phyloP scores from a whole-genome alignment of 2,113 vertebrate species.

The Dolichallabes microphthalmus region DNA sequence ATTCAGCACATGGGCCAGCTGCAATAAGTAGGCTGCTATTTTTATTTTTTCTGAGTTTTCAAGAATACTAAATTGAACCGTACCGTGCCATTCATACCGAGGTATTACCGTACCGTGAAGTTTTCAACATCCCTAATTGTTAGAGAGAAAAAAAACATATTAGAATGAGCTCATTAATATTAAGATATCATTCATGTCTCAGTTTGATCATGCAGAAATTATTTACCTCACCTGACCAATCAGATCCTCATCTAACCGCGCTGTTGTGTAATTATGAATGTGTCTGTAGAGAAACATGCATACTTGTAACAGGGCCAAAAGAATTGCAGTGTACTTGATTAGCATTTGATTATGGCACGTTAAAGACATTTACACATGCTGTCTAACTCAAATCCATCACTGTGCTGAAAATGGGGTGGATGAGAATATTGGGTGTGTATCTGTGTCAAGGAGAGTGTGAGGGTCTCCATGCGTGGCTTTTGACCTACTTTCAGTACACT shows the following conservation, averaged over 20 bases:
- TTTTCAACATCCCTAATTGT: too few relatives aligned
- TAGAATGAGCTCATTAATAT: not conserved
- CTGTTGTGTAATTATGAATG: not conserved
- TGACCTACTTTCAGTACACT: slow-evolving; percentile 47
- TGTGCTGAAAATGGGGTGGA: not conserved
- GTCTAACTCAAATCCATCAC: not conserved
- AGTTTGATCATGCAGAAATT: not conserved
- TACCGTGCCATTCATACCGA: too few relatives aligned
- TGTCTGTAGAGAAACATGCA: not conserved
- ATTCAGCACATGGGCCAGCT: too few relatives aligned
- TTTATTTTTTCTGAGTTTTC: too few relatives aligned
- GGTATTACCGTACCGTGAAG: too few relatives aligned
- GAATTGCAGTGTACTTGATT: not conserved
- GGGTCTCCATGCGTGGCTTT: slow-evolving; percentile 26
- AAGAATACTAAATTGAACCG: too few relatives aligned
- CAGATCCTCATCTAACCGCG: not conserved
- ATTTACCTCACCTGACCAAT: not conserved
- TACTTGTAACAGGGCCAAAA: not conserved
- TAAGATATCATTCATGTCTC: not conserved
- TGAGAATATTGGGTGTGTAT: not conserved
- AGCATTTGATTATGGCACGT: not conserved
- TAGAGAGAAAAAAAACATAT: not conserved
- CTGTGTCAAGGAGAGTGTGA: not conserved
- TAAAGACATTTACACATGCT: not conserved
- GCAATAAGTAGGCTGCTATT: too few relatives aligned